Percentiles rank a stretch among this genome's conserved stretches.
phyloP scores from a whole-genome alignment of 2,113 vertebrate genomes.

The Hydrolagus affinis region DNA sequence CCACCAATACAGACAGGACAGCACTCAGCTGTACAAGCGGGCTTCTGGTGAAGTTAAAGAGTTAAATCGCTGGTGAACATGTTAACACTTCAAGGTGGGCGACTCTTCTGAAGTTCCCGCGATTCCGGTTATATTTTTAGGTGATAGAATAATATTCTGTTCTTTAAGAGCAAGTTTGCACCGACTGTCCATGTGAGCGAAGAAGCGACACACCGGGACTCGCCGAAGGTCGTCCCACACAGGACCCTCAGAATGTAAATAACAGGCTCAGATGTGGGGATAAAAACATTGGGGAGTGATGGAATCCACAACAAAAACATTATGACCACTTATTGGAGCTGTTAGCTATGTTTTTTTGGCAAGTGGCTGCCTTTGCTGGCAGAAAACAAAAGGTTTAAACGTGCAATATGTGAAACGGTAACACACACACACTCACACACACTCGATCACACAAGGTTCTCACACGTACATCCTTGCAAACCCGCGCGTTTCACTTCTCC shows the following conservation, averaged over 20 bases:
- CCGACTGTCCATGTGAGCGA: neutral
- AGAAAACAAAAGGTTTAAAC: neutral
- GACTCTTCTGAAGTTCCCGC: neutral
- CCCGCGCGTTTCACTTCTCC: too few species aligned
- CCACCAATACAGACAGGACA: neutral
- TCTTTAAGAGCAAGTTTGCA: neutral
- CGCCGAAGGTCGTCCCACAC: neutral
- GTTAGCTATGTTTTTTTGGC: too few species aligned
- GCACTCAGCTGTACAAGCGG: neutral
- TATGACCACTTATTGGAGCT: neutral
- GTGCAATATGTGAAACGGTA: neutral
- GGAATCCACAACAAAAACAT: neutral
- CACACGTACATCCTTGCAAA: too few species aligned
- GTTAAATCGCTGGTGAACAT: slow-evolving; percentile 13
- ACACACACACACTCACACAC: too few species aligned
- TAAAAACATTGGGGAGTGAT: neutral
- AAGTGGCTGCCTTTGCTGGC: neutral
- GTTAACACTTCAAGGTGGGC: neutral
- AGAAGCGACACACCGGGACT: neutral
- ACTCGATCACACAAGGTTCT: too few species aligned
- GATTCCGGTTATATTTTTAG: neutral
- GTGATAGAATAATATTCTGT: neutral
- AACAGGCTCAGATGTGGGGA: neutral
- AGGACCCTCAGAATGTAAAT: too few species aligned
- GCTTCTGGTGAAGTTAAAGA: neutral